These are phyloP conservation scores for Drosophila quinaria DNA, from an alignment of 2,888 invertebrate genomes.

Conservation along the genomic window DNA sequence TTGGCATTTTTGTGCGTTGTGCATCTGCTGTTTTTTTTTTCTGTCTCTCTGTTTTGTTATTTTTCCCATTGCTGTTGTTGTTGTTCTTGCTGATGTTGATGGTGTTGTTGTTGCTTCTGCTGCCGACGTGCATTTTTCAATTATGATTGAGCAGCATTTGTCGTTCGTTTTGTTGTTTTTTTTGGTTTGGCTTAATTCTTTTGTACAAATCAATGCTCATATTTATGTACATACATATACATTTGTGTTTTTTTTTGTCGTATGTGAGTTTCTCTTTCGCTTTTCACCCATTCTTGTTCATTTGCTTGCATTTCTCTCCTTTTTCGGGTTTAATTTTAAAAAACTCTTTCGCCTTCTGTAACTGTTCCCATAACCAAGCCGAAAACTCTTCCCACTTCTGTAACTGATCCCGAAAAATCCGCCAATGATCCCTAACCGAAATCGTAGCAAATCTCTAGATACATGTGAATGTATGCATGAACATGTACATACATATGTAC, in stretches of 20 bases:
- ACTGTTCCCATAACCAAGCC: not conserved
- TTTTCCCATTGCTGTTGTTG: slow-evolving; percentile 46
- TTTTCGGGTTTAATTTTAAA: slow-evolving; percentile 14
- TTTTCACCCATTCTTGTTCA: slow-evolving; percentile 41
- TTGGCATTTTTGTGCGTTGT: slow-evolving; percentile 73
- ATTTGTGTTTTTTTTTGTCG: slow-evolving; percentile 10
- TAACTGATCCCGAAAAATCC: not conserved
- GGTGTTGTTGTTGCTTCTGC: slow-evolving; percentile 16
- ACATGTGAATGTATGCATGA: no score
- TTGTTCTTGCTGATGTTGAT: slow-evolving; percentile 39
- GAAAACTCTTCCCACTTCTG: not conserved
- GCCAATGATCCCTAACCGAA: slow-evolving; percentile 6
- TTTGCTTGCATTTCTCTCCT: slow-evolving; percentile 23
- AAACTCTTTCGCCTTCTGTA: not conserved
- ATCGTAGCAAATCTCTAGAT: slow-evolving; percentile 9
- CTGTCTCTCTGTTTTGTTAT: slow-evolving; percentile 47
- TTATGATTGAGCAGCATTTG: slow-evolving; percentile 80
- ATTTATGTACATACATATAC: not conserved
- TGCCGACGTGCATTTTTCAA: slow-evolving; percentile 74
- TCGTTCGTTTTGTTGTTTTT: slow-evolving; percentile 76
- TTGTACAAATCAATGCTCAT: slow-evolving; percentile 19
- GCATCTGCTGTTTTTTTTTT: slow-evolving; percentile 78
- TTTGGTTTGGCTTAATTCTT: slow-evolving; percentile 74
- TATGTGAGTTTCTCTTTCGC: slow-evolving; percentile 27
- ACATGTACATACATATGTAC: no score